Evolutionary conservation across 2,797 vertebrate genomes (phyloP).

Genomic region (Poeciliopsis turneri): DNA sequence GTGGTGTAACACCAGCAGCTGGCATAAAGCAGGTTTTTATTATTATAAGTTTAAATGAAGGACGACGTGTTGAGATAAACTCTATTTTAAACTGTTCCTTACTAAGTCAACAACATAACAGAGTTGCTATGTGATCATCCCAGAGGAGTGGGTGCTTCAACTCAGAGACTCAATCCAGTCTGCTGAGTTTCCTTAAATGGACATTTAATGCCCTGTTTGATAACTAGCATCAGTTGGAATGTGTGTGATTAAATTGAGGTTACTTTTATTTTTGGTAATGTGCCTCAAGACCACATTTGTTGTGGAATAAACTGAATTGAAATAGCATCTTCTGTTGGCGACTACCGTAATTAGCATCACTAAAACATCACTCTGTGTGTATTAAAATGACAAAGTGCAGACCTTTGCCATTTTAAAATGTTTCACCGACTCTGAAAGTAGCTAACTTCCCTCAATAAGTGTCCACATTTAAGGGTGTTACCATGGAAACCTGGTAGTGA

Average conservation of each 20-base stretch:
- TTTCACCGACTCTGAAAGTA: not conserved
- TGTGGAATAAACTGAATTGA: not conserved
- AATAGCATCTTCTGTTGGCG: not conserved
- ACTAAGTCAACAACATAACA: not conserved
- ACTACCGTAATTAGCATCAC: not conserved
- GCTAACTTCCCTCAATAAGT: not conserved
- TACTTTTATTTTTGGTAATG: not conserved
- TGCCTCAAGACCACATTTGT: not conserved
- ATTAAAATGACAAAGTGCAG: no score
- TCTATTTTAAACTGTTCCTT: not conserved
- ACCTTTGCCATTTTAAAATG: not conserved
- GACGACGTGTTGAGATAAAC: not conserved
- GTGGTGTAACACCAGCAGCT: not conserved
- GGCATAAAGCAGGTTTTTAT: not conserved
- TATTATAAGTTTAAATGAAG: not conserved
- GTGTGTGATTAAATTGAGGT: not conserved
- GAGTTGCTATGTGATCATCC: not conserved
- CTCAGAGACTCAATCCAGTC: not conserved
- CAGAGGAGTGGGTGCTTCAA: not conserved
- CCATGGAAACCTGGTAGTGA: not conserved
- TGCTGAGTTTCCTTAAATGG: not conserved
- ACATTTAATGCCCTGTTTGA: not conserved
- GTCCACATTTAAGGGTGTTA: not conserved
- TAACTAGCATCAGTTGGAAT: not conserved
- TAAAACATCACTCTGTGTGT: not conserved